A percentile compares a stretch with the other conserved stretches of the same genome.
Conservation (phyloP, 2,888 invertebrate genomes). For the Eueremaeus valkanovi region DNA sequence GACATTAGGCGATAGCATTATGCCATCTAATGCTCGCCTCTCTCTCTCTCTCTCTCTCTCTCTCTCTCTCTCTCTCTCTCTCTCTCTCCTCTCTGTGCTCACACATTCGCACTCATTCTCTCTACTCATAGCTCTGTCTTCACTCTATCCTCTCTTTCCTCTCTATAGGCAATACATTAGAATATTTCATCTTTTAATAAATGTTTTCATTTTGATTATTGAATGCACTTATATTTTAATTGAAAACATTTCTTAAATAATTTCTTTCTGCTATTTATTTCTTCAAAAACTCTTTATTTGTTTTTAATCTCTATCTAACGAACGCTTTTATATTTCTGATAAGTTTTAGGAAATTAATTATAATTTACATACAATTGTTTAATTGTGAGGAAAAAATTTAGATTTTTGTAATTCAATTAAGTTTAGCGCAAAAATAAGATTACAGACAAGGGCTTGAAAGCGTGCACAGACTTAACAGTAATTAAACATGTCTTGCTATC, state of each 20-base stretch:
- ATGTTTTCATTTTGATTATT: not conserved
- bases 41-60: not conserved
- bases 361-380: not conserved
- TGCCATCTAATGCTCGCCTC: not conserved
- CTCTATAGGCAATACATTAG: not conserved
- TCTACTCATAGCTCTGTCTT: too few relatives aligned
- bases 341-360: not conserved
- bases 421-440: not conserved
- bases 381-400: not conserved
- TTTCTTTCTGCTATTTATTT: not conserved
- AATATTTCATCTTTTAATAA: not conserved
- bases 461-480: not conserved
- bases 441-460: not conserved
- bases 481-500: not conserved
- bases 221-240: not conserved
- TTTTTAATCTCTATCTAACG: not conserved
- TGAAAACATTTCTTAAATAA: not conserved
- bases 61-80: not conserved
- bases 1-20: constrained; percentile 24
- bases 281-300: not conserved
- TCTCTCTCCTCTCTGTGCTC: not conserved
- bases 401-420: constrained; percentile 14
- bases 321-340: not conserved
- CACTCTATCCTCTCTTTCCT: too few relatives aligned
- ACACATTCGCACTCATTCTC: not conserved